Percentiles rank a stretch among this genome's conserved stretches.
phyloP scores from a whole-genome alignment of 2,113 vertebrate species.

The Fregetta grallaria region DNA sequence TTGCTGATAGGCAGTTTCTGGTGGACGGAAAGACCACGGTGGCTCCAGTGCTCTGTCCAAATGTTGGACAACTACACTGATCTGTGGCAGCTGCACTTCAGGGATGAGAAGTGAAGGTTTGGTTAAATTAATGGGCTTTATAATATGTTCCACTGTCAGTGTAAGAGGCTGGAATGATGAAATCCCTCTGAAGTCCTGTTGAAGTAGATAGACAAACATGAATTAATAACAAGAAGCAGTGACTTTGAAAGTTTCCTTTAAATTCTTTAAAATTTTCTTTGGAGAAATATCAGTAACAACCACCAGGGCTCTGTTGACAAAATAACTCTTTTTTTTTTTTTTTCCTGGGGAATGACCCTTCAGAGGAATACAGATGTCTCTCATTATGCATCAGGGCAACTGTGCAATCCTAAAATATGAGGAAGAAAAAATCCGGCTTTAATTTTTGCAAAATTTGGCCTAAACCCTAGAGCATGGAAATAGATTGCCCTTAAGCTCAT shows the following conservation, averaged over 20 bases:
- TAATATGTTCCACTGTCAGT: conserved; percentile 61
- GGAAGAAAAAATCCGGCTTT: too few species aligned
- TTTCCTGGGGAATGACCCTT: not conserved
- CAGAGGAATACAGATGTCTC: not conserved
- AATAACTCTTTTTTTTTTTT: not conserved
- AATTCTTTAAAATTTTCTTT: not conserved
- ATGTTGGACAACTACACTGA: not conserved
- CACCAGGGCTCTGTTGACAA: not conserved
- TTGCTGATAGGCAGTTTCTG: not conserved
- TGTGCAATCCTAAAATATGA: not conserved
- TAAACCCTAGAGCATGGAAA: too few species aligned
- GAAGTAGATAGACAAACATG: not conserved
- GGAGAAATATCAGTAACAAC: not conserved
- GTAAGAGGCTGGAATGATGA: conserved; percentile 63
- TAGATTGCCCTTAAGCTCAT: too few species aligned
- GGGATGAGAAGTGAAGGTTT: not conserved
- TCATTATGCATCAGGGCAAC: not conserved
- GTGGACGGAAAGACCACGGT: not conserved
- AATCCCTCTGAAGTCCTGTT: conserved; percentile 70
- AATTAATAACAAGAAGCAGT: not conserved
- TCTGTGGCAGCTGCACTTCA: conserved; percentile 18
- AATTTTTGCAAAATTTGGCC: too few species aligned
- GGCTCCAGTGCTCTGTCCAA: not conserved
- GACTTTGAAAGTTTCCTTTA: not conserved
- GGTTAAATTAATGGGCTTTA: conserved; percentile 46